phyloP scores from a whole-genome alignment of 2,888 invertebrate species.

The Drosophila demipolita region DNA sequence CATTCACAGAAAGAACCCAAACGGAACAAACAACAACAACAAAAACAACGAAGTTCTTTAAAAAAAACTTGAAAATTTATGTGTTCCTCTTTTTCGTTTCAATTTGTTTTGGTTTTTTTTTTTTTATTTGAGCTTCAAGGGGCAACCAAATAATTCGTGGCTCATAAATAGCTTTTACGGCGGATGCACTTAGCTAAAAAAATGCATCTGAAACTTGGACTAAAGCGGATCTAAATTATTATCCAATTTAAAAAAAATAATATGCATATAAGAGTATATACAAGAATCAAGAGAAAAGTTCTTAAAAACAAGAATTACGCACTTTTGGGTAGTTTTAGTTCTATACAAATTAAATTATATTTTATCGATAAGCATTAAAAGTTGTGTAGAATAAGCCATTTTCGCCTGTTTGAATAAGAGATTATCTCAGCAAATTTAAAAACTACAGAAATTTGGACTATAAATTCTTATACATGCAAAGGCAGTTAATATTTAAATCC shows the following conservation, averaged over 20 bases:
- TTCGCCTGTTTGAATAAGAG: background rate
- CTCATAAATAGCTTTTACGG: constrained; percentile 44
- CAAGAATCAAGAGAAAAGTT: background rate
- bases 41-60: background rate
- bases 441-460: background rate
- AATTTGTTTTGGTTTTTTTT: constrained; percentile 29
- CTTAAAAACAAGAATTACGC: background rate
- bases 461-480: background rate
- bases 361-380: background rate
- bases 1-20: constrained; percentile 53
- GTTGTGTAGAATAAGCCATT: background rate
- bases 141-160: constrained; percentile 34
- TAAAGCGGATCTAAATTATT: background rate
- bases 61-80: constrained; percentile 11
- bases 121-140: constrained; percentile 9
- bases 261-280: background rate
- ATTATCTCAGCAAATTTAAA: too few relatives aligned
- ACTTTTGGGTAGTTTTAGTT: background rate
- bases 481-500: background rate
- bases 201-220: background rate
- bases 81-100: constrained; percentile 13
- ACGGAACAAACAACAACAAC: background rate
- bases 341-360: background rate
- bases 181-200: background rate
- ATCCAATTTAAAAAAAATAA: background rate